Percentiles rank a stretch among this genome's conserved stretches.
phyloP scores from a whole-genome alignment of 2,888 invertebrate genomes.

The Horisme vitalbata region DNA sequence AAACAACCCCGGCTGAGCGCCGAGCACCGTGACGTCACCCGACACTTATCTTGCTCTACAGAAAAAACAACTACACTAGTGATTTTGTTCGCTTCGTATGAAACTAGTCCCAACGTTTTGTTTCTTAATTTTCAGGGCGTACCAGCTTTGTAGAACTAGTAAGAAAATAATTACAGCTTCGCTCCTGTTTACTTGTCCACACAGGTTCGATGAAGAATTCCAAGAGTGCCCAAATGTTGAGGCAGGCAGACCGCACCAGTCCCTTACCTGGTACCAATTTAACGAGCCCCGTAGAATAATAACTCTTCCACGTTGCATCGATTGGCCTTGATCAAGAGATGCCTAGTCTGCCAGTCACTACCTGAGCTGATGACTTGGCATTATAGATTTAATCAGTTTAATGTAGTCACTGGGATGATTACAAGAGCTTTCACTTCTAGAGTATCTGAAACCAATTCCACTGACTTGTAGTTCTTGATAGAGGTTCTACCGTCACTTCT shows the following conservation, averaged over 20 bases:
- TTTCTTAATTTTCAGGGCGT: conserved; percentile 42
- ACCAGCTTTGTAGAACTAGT: conserved; percentile 45
- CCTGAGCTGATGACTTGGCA: conserved; percentile 58
- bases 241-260: conserved; percentile 85
- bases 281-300: conserved; percentile 66
- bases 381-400: conserved; percentile 42
- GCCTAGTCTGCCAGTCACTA: conserved; percentile 48
- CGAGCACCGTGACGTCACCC: conserved; percentile 43
- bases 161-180: conserved; percentile 60
- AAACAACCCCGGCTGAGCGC: conserved; percentile 33
- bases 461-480: conserved; percentile 36
- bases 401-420: conserved; percentile 32
- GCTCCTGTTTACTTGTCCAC: conserved; percentile 78
- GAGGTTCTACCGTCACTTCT: conserved; percentile 22
- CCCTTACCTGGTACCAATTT: conserved; percentile 82
- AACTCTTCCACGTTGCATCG: conserved; percentile 62
- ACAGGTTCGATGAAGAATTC: conserved; percentile 86
- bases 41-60: conserved; percentile 41
- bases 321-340: conserved; percentile 55
- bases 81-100: conserved; percentile 52
- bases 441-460: conserved; percentile 23
- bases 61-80: conserved; percentile 40
- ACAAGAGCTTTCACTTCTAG: conserved; percentile 35
- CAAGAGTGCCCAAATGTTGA: conserved; percentile 86
- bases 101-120: conserved; percentile 40